These are phyloP conservation scores for Oxytorus armatus DNA, from an alignment of 2,888 invertebrate genomes.

Conservation along the genomic window DNA sequence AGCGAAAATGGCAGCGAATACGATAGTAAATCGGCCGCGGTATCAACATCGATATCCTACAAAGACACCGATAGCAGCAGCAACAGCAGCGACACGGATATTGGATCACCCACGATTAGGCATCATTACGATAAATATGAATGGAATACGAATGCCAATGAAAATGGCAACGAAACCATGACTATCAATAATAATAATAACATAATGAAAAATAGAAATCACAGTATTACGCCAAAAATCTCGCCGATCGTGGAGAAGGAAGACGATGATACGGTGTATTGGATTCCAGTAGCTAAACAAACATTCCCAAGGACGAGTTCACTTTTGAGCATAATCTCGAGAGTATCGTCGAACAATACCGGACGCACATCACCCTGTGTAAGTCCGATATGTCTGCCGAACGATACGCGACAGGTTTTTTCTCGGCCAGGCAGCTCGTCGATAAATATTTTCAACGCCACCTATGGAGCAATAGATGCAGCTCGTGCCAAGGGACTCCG, in stretches of 20 bases:
- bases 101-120: constrained; percentile 47
- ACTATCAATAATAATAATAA: neutral
- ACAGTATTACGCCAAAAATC: neutral
- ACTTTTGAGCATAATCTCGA: constrained; percentile 69
- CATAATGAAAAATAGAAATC: neutral
- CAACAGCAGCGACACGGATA: constrained; percentile 64
- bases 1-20: constrained; percentile 60
- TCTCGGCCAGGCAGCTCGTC: neutral
- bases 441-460: constrained; percentile 34
- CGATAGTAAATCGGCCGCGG: constrained; percentile 63
- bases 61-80: constrained; percentile 71
- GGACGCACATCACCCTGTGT: constrained; percentile 67
- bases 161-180: neutral
- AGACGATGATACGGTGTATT: constrained; percentile 73
- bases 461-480: constrained; percentile 11
- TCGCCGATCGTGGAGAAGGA: neutral
- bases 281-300: constrained; percentile 70
- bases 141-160: constrained; percentile 28
- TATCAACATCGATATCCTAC: constrained; percentile 69
- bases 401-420: neutral
- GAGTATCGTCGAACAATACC: constrained; percentile 13
- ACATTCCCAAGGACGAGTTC: constrained; percentile 73
- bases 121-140: constrained; percentile 37
- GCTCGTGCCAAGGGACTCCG: constrained; percentile 39
- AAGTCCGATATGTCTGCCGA: constrained; percentile 72